Evolutionary conservation across 2,888 invertebrate species (phyloP).

Genomic region (Oscheius sp.): DNA sequence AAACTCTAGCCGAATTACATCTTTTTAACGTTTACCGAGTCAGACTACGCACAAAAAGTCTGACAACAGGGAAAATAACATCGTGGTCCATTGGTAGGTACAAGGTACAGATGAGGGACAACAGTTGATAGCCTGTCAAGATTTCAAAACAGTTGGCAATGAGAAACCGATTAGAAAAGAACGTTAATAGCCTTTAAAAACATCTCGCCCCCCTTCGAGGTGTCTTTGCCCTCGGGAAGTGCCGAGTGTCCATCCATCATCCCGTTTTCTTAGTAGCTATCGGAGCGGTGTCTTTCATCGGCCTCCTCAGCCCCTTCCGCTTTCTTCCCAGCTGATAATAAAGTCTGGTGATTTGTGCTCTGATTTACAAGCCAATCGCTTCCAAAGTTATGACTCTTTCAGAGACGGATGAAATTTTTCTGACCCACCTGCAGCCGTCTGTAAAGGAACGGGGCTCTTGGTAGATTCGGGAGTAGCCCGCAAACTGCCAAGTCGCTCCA

Average conservation of each 20-base stretch:
- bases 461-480: slow-evolving; percentile 68
- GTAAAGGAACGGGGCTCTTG: slow-evolving; percentile 67
- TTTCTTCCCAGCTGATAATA: neutral
- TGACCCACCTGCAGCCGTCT: slow-evolving; percentile 62
- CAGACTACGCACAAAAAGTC: no score
- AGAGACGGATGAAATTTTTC: neutral
- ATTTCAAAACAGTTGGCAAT: no score
- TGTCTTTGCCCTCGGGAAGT: neutral
- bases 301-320: neutral
- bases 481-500: slow-evolving; percentile 69
- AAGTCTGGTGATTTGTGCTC: no score
- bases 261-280: slow-evolving; percentile 21
- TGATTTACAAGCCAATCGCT: no score
- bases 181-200: no score
- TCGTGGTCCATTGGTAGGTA: no score
- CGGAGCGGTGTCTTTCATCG: slow-evolving; percentile 15
- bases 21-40: no score
- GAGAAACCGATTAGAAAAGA: no score
- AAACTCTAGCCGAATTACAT: no score
- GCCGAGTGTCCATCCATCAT: slow-evolving; percentile 30
- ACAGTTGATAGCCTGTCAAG: no score
- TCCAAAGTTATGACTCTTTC: neutral
- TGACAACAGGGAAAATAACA: no score
- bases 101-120: no score
- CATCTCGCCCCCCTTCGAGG: neutral